Base-by-base conservation (phyloP, 2,113 vertebrate genomes). In the Peucedramus taeniatus region DNA sequence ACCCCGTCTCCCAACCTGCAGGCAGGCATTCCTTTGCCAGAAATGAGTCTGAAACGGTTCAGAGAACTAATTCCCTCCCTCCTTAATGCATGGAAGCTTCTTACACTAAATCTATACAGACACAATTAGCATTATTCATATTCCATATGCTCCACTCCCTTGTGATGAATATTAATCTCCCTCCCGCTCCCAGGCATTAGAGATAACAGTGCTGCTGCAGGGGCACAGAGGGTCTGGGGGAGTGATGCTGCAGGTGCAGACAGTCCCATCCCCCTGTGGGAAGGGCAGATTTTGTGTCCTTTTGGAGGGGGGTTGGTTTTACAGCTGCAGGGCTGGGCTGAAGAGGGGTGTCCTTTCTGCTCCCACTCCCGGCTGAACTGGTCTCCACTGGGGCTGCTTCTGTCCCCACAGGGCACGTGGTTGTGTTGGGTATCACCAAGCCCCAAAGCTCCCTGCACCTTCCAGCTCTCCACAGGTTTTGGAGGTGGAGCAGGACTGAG, bases 51-150 rank as follows among this genome's bases (percentile, higher is more conserved):
- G 94, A 81, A 94, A 95, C 18, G 15, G 75, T 95, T 93, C 64
- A 5, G 75, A 88, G 91, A 64, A 80, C 87, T 96, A 95, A 96
- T 97, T 96, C 93, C 93, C 92, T 91, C 87, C 86, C 65, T 93
- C 76, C 87, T 91, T 93, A 95, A 96, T 93, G 94, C 90, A 96
- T 72, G 74, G 96, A 96, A 95, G 95, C 96, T 94, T 96, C 95
- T 96, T 96, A 96, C 60, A 3, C 93, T 97, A 97, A 97, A 96
- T 96, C 96, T 97, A 97, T 97, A 96, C 96, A 94, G 94, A 83
- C 94, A 96, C 95, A 97, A 97, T 97, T 97, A 97, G 96, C 96
- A 97, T 97, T 97, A 96, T 97, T 97, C 97, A 96, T 97, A 96
- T 97, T 96, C 97, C 97, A 97, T 97, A 97, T 96, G 97, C 96